Percentiles rank a stretch among this genome's conserved stretches.
These are phyloP conservation scores for Puffinus mauretanicus DNA, from an alignment of 2,113 vertebrate species.

Conservation along the genomic window DNA sequence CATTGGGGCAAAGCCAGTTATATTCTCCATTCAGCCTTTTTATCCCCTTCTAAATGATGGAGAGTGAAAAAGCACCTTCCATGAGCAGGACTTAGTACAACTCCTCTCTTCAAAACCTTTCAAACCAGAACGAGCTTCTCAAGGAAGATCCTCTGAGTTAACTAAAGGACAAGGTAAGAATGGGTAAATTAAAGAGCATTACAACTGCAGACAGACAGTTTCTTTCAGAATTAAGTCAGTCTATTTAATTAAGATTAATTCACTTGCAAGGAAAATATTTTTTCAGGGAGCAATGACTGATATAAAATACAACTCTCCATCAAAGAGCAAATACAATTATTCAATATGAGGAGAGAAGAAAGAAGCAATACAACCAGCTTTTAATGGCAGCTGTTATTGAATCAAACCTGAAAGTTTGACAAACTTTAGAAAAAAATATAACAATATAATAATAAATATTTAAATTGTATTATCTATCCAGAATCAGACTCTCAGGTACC, in stretches of 20 bases:
- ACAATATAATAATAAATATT: background rate
- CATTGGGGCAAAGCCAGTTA: accelerated
- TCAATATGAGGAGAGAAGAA: background rate
- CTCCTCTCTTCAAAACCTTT: background rate
- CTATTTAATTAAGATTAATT: background rate
- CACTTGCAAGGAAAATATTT: background rate
- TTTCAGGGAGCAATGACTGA: background rate
- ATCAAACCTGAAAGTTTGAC: background rate
- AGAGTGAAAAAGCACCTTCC: background rate
- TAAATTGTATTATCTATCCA: background rate
- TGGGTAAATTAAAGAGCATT: background rate
- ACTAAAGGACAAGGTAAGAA: background rate
- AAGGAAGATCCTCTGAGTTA: background rate
- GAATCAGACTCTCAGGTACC: background rate
- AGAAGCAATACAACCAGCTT: background rate
- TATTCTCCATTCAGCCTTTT: background rate
- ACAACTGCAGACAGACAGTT: background rate
- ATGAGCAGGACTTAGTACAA: background rate
- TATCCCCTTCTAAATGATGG: background rate
- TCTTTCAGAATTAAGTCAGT: background rate
- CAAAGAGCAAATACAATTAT: background rate
- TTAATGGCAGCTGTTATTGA: background rate
- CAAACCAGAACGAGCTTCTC: background rate
- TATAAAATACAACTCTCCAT: background rate
- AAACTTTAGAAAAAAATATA: background rate